phyloP scores from a whole-genome alignment of 2,113 vertebrate species.

The Ibidorhyncha struthersii region DNA sequence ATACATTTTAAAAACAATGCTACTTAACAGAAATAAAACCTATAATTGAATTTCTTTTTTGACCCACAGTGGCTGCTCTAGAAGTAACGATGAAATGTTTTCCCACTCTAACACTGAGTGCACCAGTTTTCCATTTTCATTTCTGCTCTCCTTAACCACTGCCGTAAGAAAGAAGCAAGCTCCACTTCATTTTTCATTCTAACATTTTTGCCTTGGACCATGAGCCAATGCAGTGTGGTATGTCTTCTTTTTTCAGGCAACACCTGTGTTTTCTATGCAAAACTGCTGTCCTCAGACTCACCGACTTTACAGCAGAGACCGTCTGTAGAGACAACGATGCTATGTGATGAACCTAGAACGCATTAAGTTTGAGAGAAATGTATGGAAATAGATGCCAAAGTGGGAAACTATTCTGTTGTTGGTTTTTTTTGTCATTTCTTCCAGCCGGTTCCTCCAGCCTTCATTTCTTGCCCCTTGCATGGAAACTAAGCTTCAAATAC shows the following conservation, averaged over 20 bases:
- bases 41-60: neutral
- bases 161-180: neutral
- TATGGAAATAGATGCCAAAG: neutral
- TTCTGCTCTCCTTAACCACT: neutral
- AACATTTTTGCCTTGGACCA: neutral
- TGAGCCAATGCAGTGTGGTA: fast-evolving
- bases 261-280: neutral
- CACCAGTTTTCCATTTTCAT: neutral
- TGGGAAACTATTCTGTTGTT: neutral
- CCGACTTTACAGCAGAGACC: neutral
- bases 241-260: neutral
- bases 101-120: neutral
- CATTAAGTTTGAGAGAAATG: neutral
- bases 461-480: neutral
- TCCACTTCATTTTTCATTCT: neutral
- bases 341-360: neutral
- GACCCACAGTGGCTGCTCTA: neutral
- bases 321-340: neutral
- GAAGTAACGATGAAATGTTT: neutral
- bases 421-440: neutral
- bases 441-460: neutral
- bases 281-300: neutral
- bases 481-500: neutral
- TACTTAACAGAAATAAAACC: neutral
- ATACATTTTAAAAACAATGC: neutral